phyloP scores from a whole-genome alignment of 1,140 invertebrate species.

The Ostrea edulis region DNA sequence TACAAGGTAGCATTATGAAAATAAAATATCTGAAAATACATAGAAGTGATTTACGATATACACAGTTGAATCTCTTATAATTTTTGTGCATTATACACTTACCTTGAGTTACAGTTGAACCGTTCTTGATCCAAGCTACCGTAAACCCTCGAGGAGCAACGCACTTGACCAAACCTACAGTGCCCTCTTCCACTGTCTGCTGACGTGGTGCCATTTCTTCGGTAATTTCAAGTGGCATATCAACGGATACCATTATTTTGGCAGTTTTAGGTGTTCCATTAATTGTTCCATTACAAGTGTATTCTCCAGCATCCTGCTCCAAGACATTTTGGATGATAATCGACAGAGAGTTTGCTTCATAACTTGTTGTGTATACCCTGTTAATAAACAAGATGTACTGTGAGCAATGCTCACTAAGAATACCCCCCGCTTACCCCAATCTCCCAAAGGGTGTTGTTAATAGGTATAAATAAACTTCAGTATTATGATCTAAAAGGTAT shows the following conservation, averaged over 20 bases:
- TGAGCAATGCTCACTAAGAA: too few species aligned
- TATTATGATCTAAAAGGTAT: too few species aligned
- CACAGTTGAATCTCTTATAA: too few species aligned
- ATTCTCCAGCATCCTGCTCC: slow-evolving; percentile 16
- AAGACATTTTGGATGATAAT: not conserved
- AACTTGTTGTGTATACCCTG: not conserved
- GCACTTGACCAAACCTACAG: not conserved
- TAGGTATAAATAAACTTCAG: too few species aligned
- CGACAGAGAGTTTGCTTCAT: not conserved
- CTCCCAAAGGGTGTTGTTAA: too few species aligned
- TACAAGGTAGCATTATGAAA: too few species aligned
- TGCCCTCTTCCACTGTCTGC: slow-evolving; percentile 8
- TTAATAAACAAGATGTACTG: too few species aligned
- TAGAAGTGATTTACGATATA: too few species aligned
- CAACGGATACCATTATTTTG: not conserved
- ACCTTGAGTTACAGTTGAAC: not conserved
- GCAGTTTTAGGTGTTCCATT: slow-evolving; percentile 31
- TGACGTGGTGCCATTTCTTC: not conserved
- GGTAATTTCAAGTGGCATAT: slow-evolving; percentile 13
- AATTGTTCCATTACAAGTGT: slow-evolving; percentile 38
- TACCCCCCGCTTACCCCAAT: too few species aligned
- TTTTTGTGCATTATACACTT: not conserved
- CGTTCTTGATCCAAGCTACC: not conserved
- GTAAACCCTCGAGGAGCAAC: not conserved
- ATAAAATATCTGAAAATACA: too few species aligned